phyloP scores from a whole-genome alignment of 1,140 invertebrate species.

The Apis laboriosa region DNA sequence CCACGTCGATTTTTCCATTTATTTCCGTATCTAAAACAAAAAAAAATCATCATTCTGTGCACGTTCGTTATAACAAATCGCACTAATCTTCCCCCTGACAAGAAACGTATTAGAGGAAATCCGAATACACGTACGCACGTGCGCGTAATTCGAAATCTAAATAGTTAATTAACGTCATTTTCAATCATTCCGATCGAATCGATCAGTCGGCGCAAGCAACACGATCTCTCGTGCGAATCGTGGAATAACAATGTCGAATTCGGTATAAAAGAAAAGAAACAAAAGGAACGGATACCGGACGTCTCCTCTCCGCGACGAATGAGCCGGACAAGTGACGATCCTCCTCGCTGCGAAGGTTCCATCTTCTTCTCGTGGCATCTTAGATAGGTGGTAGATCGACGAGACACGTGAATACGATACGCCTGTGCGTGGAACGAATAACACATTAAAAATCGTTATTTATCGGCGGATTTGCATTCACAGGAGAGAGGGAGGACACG shows the following conservation, averaged over 20 bases:
- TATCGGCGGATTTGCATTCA: conserved; percentile 47
- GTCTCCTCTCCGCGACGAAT: conserved; percentile 10
- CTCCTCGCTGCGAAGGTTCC: not conserved
- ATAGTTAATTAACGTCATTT: not conserved
- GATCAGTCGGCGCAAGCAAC: not conserved
- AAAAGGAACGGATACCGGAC: not conserved
- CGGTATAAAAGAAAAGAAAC: not conserved
- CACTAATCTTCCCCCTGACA: not conserved
- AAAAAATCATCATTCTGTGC: too few species aligned
- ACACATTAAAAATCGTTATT: conserved; percentile 58
- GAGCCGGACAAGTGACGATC: conserved; percentile 36
- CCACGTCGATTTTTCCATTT: too few species aligned
- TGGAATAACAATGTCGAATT: not conserved
- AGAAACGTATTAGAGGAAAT: too few species aligned
- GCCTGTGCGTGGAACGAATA: conserved; percentile 54
- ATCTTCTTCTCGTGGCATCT: conserved; percentile 29
- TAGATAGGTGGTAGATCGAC: conserved; percentile 46
- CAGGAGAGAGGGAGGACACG: not conserved
- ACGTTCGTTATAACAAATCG: not conserved
- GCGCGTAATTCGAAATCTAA: not conserved
- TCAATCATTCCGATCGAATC: not conserved
- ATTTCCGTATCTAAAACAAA: too few species aligned
- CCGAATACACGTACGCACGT: not conserved
- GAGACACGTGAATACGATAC: conserved; percentile 52
- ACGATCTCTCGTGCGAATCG: not conserved